Conservation (phyloP, 1,140 invertebrate species). For the Mesaphorura yosii region DNA sequence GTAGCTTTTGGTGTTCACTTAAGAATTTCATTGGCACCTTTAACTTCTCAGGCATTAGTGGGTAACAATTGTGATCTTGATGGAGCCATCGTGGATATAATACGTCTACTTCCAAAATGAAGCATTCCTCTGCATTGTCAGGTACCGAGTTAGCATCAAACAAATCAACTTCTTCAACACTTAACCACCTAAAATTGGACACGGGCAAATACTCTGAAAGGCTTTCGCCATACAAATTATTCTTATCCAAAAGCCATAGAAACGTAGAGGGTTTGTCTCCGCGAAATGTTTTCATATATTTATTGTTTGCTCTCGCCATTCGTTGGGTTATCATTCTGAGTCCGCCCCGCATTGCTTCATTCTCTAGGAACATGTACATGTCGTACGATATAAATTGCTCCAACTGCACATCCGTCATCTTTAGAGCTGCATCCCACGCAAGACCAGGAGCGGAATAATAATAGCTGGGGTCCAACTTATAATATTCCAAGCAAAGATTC, state of each 20-base stretch:
- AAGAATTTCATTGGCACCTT: neutral
- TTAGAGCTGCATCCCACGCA: constrained; percentile 32
- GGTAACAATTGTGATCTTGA: constrained; percentile 27
- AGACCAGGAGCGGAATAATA: constrained; percentile 33
- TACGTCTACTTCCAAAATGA: constrained; percentile 32
- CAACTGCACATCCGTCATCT: constrained; percentile 19
- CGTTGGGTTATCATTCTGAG: constrained; percentile 26
- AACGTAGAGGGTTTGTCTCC: neutral
- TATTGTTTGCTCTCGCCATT: constrained; percentile 20
- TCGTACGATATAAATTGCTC: constrained; percentile 31
- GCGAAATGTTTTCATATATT: constrained; percentile 25
- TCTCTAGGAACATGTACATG: constrained; percentile 32
- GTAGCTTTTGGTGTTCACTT: neutral
- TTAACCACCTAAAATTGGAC: constrained; percentile 28
- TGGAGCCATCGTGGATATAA: constrained; percentile 31
- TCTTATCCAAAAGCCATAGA: constrained; percentile 19
- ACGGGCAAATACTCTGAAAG: constrained; percentile 23
- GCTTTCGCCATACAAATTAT: constrained; percentile 33
- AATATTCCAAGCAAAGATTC: constrained; percentile 9
- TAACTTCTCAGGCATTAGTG: constrained; percentile 27
- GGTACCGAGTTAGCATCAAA: constrained; percentile 14
- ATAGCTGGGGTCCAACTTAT: constrained; percentile 30
- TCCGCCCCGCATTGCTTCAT: constrained; percentile 22
- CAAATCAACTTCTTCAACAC: neutral
- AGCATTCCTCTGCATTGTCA: constrained; percentile 24